Evolutionary conservation across 2,113 vertebrate species (phyloP).

Genomic region (Physeter macrocephalus): DNA sequence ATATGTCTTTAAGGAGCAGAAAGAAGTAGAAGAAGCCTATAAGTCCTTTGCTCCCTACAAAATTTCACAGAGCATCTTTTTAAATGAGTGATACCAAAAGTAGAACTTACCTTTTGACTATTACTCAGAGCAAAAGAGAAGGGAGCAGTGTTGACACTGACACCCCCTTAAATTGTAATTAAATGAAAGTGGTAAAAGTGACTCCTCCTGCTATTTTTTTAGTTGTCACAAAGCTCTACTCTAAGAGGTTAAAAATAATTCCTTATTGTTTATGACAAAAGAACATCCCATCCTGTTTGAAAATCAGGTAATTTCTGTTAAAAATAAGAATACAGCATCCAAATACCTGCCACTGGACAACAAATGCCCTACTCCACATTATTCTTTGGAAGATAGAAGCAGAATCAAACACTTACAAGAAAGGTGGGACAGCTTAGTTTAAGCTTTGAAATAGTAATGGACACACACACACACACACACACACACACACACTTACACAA

Average conservation of each 20-base stretch:
- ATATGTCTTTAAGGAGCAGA: neutral
- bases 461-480: neutral
- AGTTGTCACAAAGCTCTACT: neutral
- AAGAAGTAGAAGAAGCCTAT: neutral
- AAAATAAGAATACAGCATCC: neutral
- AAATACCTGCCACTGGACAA: neutral
- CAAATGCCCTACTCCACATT: neutral
- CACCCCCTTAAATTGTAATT: neutral
- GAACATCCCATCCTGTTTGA: neutral
- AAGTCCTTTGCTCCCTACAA: neutral
- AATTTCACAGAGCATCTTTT: neutral
- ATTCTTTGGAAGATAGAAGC: neutral
- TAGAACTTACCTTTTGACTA: neutral
- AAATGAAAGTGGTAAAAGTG: neutral
- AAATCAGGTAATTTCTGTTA: conserved; percentile 23
- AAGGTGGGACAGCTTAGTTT: neutral
- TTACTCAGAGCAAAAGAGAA: neutral
- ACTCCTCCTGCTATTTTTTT: neutral
- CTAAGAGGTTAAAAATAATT: neutral
- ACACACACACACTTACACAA: neutral
- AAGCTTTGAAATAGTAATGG: neutral
- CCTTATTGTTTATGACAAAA: conserved; percentile 20
- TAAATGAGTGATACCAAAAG: neutral
- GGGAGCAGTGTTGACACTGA: neutral
- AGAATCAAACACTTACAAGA: neutral